Evolutionary conservation across 1,140 invertebrate species (phyloP), one percentile per base, ranked within the genome.

Genomic region (Drosophila tsacasi): DNA sequence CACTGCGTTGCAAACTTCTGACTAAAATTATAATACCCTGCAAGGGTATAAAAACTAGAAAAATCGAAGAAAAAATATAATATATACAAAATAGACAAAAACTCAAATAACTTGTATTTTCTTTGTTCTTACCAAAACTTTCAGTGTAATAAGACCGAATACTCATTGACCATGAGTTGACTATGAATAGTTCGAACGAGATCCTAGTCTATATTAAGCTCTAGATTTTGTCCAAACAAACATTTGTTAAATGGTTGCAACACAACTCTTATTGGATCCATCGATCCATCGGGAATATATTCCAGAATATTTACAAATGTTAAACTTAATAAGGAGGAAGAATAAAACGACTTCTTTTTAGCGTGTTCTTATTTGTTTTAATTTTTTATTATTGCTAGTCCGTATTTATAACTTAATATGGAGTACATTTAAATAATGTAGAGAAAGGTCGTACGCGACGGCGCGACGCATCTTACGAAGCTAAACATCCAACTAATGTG

Each of bases 401-500:
- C 83, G 84, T 91, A 86, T 77, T 73, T 83, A 87, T 83, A 91
- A 80, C 87, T 91, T 86, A 86, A 83, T 82, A 91, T 77, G 64
- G 65, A 86, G 47, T 79, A 79, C 75, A 91, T 90, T 80, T 76
- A 91, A 67, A 89, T 89, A 89, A 84, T 86, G 64, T 85, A 82
- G 79, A 77, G 76, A 81, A 82, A 60, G 49, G 74, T 81, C 67
- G 54, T 40, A 42, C 65, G 47, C 44, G 46, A 63, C 30, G 47
- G 52, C 62, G 40, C 63, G 57, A 69, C 75, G 54, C 62, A 72
- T 75, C 81, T 89, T 87, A 89, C 54, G 50, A 66, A 78, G 65
- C 81, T 89, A 89, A 89, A 89, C 84, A 89, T 90, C 81, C 85
- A 87, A 87, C 84, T 90, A 84, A 69, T 69, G 81, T 89, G 74